These are phyloP conservation scores for Embiotoca jacksoni DNA, from an alignment of 2,113 vertebrate genomes.

Conservation along the genomic window DNA sequence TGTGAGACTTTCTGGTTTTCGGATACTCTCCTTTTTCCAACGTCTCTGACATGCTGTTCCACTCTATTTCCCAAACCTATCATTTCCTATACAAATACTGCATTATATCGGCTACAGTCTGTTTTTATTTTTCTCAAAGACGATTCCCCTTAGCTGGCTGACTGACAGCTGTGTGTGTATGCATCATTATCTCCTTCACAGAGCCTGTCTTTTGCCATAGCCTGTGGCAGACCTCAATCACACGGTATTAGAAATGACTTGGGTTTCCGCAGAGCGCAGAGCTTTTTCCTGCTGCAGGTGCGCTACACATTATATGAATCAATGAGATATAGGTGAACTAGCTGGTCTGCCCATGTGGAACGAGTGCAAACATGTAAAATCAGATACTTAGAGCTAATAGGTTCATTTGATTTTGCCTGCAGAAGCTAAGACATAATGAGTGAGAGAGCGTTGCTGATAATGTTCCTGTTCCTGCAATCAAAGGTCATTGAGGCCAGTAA, in stretches of 20 bases:
- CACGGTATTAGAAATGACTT: slow-evolving; percentile 68
- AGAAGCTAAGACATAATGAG: slow-evolving; percentile 31
- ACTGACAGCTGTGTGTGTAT: slow-evolving; percentile 78
- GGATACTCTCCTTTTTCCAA: slow-evolving; percentile 35
- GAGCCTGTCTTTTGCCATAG: slow-evolving; percentile 71
- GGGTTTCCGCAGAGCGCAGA: slow-evolving; percentile 39
- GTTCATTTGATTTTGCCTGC: slow-evolving; percentile 39
- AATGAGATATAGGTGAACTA: slow-evolving; percentile 29
- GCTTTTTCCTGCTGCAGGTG: slow-evolving; percentile 57
- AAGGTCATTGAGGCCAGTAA: slow-evolving; percentile 30
- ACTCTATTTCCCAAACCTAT: slow-evolving; percentile 66
- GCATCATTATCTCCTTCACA: slow-evolving; percentile 79
- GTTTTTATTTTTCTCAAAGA: slow-evolving; percentile 75
- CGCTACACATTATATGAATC: slow-evolving; percentile 20
- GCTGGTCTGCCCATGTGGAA: slow-evolving; percentile 8
- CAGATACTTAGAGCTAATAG: slow-evolving; percentile 13
- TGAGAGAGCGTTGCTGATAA: slow-evolving; percentile 41
- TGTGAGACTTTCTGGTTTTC: slow-evolving; percentile 20
- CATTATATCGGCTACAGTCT: slow-evolving; percentile 66
- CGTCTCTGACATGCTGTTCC: slow-evolving; percentile 57
- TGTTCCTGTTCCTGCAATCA: slow-evolving; percentile 25
- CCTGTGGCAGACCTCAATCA: slow-evolving; percentile 77
- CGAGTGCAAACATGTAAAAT: slow-evolving; percentile 22
- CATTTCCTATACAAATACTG: slow-evolving; percentile 74
- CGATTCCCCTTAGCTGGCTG: slow-evolving; percentile 66